These are phyloP conservation scores for Liodrosophila aerea DNA, from an alignment of 2,888 invertebrate species.

Conservation along the genomic window DNA sequence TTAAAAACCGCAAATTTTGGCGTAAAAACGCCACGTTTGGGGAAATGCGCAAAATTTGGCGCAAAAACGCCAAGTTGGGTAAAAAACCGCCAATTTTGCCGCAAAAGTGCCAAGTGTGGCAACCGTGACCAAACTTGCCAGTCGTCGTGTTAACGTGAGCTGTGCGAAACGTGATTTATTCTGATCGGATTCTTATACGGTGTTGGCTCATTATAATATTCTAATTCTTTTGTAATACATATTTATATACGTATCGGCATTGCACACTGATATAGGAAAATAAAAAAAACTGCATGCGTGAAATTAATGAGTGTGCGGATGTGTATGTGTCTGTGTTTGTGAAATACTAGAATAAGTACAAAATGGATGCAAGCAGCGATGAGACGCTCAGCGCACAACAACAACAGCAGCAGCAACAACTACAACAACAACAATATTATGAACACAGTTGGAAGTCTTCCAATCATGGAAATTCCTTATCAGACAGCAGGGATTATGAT, in stretches of 20 bases:
- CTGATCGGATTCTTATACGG: constrained; percentile 31
- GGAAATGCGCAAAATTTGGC: too few species aligned
- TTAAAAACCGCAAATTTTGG: too few species aligned
- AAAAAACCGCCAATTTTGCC: too few species aligned
- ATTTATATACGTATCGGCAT: constrained; percentile 43
- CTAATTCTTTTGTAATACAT: constrained; percentile 60
- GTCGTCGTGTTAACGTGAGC: constrained; percentile 21
- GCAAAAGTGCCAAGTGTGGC: too few species aligned
- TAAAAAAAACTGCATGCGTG: constrained; percentile 56
- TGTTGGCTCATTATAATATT: constrained; percentile 45
- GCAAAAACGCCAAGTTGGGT: too few species aligned
- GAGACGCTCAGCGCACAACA: constrained; percentile 37
- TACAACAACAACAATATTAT: constrained; percentile 46
- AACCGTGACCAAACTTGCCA: too few species aligned
- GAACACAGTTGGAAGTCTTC: constrained; percentile 52
- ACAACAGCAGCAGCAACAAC: constrained; percentile 34
- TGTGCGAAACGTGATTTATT: constrained; percentile 38
- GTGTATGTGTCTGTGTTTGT: constrained; percentile 22
- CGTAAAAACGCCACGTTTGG: too few species aligned
- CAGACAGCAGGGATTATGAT: constrained; percentile 74
- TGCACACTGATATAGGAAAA: constrained; percentile 59
- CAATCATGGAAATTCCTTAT: constrained; percentile 67
- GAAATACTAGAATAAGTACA: constrained; percentile 49
- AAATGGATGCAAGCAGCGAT: constrained; percentile 60
- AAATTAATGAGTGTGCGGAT: constrained; percentile 32